These are phyloP conservation scores for Oscheius sp. DNA, from an alignment of 2,888 invertebrate genomes.

Conservation along the genomic window DNA sequence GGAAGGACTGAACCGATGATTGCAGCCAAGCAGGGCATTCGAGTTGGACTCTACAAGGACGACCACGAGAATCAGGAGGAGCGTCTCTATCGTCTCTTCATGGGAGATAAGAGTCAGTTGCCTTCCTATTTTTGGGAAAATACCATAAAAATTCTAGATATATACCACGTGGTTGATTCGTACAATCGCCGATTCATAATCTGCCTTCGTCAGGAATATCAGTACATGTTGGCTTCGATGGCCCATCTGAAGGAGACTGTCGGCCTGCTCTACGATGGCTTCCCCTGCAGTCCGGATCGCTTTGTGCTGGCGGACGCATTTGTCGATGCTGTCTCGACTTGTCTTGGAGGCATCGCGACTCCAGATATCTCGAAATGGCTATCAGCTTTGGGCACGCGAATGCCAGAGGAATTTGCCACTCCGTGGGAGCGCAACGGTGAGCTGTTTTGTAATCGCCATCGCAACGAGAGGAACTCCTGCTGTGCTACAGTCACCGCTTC, in stretches of 20 bases:
- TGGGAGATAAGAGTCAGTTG: slow-evolving; percentile 24
- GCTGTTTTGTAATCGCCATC: slow-evolving; percentile 34
- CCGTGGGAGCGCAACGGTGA: slow-evolving; percentile 32
- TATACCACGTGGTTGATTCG: slow-evolving; percentile 33
- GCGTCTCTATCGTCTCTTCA: slow-evolving; percentile 13
- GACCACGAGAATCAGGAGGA: slow-evolving; percentile 28
- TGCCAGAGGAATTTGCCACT: slow-evolving; percentile 26
- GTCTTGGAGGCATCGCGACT: slow-evolving; percentile 36
- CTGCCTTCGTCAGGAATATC: slow-evolving; percentile 47
- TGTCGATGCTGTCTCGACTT: slow-evolving; percentile 52
- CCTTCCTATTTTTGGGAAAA: background rate
- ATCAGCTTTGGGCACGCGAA: slow-evolving; percentile 31
- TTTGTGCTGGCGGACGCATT: slow-evolving; percentile 57
- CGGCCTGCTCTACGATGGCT: slow-evolving; percentile 50
- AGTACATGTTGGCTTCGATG: slow-evolving; percentile 43
- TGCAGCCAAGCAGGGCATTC: slow-evolving; percentile 50
- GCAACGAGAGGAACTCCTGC: slow-evolving; percentile 22
- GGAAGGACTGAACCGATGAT: slow-evolving; percentile 54
- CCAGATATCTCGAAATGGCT: slow-evolving; percentile 43
- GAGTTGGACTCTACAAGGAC: slow-evolving; percentile 52
- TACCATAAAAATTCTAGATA: no score
- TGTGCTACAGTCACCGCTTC: slow-evolving; percentile 42
- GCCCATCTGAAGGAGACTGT: slow-evolving; percentile 41
- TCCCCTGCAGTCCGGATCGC: slow-evolving; percentile 46
- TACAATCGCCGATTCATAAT: slow-evolving; percentile 48